phyloP scores from a whole-genome alignment of 2,797 vertebrate genomes.

The Labeo calbasu region DNA sequence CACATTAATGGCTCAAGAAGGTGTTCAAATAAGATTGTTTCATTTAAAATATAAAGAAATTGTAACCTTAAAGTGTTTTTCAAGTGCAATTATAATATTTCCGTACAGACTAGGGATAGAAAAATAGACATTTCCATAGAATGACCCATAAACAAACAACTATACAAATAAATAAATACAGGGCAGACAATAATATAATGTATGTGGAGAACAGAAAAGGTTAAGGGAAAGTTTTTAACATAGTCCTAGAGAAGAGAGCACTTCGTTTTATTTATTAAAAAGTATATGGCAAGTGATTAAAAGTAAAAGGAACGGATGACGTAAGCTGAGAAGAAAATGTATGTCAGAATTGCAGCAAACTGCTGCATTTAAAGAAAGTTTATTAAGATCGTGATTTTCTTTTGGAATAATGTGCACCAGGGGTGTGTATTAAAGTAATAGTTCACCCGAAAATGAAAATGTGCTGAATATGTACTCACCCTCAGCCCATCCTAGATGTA shows the following conservation, averaged over 20 bases:
- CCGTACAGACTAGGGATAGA: no score
- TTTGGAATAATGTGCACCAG: neutral
- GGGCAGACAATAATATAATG: neutral
- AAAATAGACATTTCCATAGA: no score
- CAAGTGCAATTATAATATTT: no score
- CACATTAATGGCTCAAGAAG: no score
- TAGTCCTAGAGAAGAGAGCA: neutral
- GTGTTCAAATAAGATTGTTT: no score
- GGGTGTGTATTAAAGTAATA: neutral
- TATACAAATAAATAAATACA: neutral
- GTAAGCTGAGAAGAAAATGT: neutral
- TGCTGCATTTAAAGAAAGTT: neutral
- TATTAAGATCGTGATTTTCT: neutral
- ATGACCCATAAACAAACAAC: neutral
- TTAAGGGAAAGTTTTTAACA: neutral
- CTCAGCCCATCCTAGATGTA: neutral
- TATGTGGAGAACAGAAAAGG: neutral
- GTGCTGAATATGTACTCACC: neutral
- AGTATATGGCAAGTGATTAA: neutral
- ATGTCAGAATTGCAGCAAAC: neutral
- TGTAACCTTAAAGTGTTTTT: no score
- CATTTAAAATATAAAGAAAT: no score
- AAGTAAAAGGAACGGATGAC: neutral
- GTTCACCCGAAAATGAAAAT: neutral
- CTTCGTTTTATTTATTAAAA: neutral